Base-by-base conservation (phyloP, 2,888 invertebrate species). In the Isoperla grammatica region DNA sequence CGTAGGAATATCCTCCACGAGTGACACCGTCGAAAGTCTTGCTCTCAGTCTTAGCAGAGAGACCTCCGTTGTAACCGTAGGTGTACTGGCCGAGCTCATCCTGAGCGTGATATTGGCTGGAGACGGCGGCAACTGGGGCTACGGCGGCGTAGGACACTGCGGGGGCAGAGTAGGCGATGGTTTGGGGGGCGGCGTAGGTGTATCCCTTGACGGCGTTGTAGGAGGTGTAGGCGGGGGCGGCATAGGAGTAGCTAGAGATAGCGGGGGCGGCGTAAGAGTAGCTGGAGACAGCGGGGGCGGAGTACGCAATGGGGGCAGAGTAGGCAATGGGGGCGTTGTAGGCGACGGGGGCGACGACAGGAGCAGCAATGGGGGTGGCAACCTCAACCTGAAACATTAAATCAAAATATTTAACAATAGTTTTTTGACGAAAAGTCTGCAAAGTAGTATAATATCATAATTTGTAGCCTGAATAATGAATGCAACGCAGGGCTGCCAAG, bases 1-100 rank as follows among this genome's bases (percentile, higher is more conserved):
- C 79, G 70, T 86, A 87, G 40, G 84, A 83, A 70, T 86, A 87
- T 45, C 81, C 82, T 50, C 85, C 85, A 61, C 79, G 77, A 3
- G 82, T 83, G 13, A 81, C 78, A 12, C 85, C 85, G 68, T 84
- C 82, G 45, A 54, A 56, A 55, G 60, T 58, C 55, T 60, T 58
- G 56, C 80, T 75, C 72, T 86, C 86, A 22, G 80, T 77, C 70
- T 85, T 85, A 64, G 84, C 78, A 66, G 83, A 82, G 54, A 81
- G 79, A 59, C 84, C 84, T 65, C 82, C 83, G 12, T 80, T 73
- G 71, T 85, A 85, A 22, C 84, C 85, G 69, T 81, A 82, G 61
- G 77, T 75, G 71, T 81, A 82, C 66, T 79, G 79, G 8, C 80
- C 81, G 39, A 78, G 72, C 50, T n/a, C 78, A 69, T 85, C 81